Evolutionary conservation across 2,797 vertebrate genomes (phyloP).

Genomic region (Myripristis murdjan): DNA sequence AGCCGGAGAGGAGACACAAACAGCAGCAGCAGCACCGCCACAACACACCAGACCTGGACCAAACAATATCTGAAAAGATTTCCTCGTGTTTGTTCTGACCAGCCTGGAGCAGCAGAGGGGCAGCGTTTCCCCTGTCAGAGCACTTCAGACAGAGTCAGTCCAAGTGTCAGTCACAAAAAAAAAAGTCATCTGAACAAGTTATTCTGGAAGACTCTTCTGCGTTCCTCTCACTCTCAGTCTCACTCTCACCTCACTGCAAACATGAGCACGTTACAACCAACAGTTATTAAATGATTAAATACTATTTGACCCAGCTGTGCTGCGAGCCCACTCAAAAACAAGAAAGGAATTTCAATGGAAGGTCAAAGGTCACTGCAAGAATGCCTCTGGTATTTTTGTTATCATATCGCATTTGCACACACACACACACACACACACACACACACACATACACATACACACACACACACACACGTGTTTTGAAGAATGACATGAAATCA

Average conservation of each 20-base stretch:
- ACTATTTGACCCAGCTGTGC: neutral
- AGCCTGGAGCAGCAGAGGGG: neutral
- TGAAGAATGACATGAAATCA: neutral
- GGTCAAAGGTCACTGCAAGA: conserved; percentile 70
- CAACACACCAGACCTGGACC: conserved; percentile 20
- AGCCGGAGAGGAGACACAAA: conserved; percentile 47
- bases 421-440: conserved; percentile 21
- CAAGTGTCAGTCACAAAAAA: conserved; percentile 8
- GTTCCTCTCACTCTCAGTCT: neutral
- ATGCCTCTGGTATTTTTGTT: conserved; percentile 66
- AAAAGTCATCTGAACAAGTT: neutral
- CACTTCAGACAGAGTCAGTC: neutral
- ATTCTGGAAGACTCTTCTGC: conserved; percentile 2
- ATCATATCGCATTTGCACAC: conserved; percentile 51
- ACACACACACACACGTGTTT: conserved; percentile 1
- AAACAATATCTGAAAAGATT: conserved; percentile 23
- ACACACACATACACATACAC: conserved; percentile 24
- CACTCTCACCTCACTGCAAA: neutral
- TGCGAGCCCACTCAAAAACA: conserved; percentile 51
- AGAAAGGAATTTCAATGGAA: conserved; percentile 60
- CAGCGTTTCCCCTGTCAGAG: neutral
- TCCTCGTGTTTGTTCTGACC: conserved; percentile 29
- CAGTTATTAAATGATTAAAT: too few species aligned
- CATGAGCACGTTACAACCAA: neutral
- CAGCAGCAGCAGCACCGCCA: conserved; percentile 20